These are phyloP conservation scores for Anthonomus grandis DNA, from an alignment of 1,140 invertebrate genomes.

Conservation along the genomic window DNA sequence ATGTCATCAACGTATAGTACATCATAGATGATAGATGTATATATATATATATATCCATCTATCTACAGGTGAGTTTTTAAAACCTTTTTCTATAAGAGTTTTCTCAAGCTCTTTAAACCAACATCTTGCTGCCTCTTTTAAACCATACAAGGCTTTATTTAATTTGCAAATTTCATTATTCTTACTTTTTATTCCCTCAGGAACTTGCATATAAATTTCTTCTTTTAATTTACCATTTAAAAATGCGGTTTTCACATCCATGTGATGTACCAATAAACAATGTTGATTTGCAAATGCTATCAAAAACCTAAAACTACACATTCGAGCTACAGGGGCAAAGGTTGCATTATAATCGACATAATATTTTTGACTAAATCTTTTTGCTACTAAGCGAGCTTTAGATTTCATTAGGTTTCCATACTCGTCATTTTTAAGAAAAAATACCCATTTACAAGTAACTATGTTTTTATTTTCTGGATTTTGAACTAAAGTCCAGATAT, in stretches of 20 bases:
- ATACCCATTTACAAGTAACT: conserved; percentile 45
- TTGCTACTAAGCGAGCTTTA: conserved; percentile 49
- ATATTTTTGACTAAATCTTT: conserved; percentile 45
- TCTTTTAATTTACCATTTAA: conserved; percentile 46
- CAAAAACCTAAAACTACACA: conserved; percentile 41
- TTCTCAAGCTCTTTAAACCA: conserved; percentile 41
- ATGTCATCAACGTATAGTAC: conserved; percentile 38
- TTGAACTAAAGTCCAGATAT: conserved; percentile 47
- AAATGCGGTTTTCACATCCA: conserved; percentile 45
- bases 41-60: conserved; percentile 37
- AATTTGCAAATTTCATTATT: conserved; percentile 39
- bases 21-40: conserved; percentile 38
- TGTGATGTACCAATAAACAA: conserved; percentile 47
- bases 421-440: conserved; percentile 43
- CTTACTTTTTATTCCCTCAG: conserved; percentile 39
- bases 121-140: conserved; percentile 47
- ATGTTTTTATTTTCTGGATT: conserved; percentile 47
- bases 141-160: conserved; percentile 47
- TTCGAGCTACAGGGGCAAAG: conserved; percentile 33
- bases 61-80: conserved; percentile 38
- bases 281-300: conserved; percentile 49
- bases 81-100: conserved; percentile 34
- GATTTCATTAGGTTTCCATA: conserved; percentile 41
- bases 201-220: conserved; percentile 44
- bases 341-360: conserved; percentile 44